Base-by-base conservation (phyloP, 2,888 invertebrate genomes). In the Lithophane leautieri region DNA sequence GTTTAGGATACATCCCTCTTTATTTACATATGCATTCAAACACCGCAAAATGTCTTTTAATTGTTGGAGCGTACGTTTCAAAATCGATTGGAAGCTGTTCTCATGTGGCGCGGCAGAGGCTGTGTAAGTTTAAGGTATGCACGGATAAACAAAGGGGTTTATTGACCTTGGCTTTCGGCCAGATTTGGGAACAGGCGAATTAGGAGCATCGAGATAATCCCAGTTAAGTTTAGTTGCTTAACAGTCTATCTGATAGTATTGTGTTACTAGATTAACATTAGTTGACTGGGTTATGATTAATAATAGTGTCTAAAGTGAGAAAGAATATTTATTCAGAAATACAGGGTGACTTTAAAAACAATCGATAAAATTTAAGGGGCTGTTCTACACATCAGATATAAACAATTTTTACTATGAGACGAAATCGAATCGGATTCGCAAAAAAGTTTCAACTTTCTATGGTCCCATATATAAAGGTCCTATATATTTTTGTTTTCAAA, bases 91-190 rank as follows among this genome's bases (percentile, higher is more conserved):
- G 76, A 40, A 69, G 72, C 61, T 71, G 78, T 68, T 81, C 78
- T 84, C 83, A 89, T 85, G 86, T 90, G 89, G 87, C 89, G 83
- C 81, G 86, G 87, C 85, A 87, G 88, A 92, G 92, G 91, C 89
- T 93, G 89, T 87, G 88, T 85, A 87, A 89, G 88, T 90, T 89
- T 84, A 89, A 91, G 92, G 91, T 91, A 91, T 90, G 90, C 88
- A 87, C 86, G 89, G 91, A 90, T 92, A 92, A 92, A 92, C 92
- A 91, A 91, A 91, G 91, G 92, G 93, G 95, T 94, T 95, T 94
- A 94, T 94, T 94, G 94, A 95, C 95, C 95, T 95, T 95, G 95
- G 95, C 94, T 91, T 89, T 88, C 86, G 90, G 95, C 95, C 95
- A 95, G 94, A 92, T 93, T 91, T 88, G 89, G 92, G 84, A 90